Percentiles rank a stretch among this genome's conserved stretches.
Evolutionary conservation across 2,888 invertebrate species (phyloP).

Genomic region (Coelinius sp.): DNA sequence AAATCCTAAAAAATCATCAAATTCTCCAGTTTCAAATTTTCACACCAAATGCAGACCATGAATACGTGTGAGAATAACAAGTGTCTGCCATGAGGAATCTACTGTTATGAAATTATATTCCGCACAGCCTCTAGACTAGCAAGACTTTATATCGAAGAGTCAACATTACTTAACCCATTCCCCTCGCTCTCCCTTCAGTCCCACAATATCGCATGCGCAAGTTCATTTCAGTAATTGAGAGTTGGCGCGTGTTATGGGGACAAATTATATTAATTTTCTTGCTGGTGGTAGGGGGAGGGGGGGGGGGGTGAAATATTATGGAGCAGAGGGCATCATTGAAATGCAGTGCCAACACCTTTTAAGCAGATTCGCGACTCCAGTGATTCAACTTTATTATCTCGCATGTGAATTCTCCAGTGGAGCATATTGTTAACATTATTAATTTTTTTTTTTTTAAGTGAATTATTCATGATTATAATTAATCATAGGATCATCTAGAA

Average conservation of each 20-base stretch:
- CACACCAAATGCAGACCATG: not conserved
- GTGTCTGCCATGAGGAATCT: slow-evolving; percentile 1
- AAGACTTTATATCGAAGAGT: slow-evolving; percentile 2
- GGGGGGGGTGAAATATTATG: not conserved
- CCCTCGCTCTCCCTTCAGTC: no score
- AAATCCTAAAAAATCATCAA: no score
- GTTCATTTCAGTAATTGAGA: slow-evolving; percentile 10
- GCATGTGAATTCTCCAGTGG: no score
- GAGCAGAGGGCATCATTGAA: slow-evolving; percentile 7
- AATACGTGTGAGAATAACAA: slow-evolving; percentile 5
- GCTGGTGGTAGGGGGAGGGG: no score
- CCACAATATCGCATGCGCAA: not conserved
- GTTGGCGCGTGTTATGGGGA: not conserved
- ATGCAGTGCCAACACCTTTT: not conserved
- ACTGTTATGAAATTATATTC: slow-evolving; percentile 20
- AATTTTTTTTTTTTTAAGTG: no score
- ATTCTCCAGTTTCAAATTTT: no score
- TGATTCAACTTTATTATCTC: slow-evolving; percentile 3
- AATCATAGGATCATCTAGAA: no score
- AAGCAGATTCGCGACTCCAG: not conserved
- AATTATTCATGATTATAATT: no score
- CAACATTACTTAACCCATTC: slow-evolving; percentile 6
- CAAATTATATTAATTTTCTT: not conserved
- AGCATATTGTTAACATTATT: no score
- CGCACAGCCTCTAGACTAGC: not conserved